These are phyloP conservation scores for Nematolebias whitei DNA, from an alignment of 2,113 vertebrate genomes.

Conservation along the genomic window DNA sequence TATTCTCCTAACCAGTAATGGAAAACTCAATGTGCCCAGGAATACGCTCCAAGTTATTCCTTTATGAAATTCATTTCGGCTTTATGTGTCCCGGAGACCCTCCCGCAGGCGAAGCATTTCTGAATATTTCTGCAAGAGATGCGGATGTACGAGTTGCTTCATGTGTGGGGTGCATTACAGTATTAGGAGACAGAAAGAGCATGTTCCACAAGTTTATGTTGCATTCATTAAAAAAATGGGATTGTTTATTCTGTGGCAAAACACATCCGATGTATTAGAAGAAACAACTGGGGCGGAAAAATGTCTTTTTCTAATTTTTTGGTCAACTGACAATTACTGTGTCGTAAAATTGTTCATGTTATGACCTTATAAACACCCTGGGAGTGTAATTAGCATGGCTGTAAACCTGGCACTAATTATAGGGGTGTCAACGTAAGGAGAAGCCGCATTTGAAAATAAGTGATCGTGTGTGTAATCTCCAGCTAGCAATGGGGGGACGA, in stretches of 20 bases:
- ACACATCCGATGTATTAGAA: conserved; percentile 3
- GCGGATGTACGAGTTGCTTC: conserved; percentile 15
- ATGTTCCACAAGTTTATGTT: conserved; percentile 10
- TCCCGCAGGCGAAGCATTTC: conserved; percentile 23
- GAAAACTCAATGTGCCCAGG: conserved; percentile 37
- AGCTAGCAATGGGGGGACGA: no score
- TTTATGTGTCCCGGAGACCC: conserved; percentile 32
- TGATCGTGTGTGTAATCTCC: conserved; percentile 30
- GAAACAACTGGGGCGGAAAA: conserved; percentile 32
- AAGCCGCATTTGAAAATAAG: conserved; percentile 9
- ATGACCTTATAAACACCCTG: conserved; percentile 51
- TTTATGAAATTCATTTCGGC: conserved; percentile 37
- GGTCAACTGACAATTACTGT: conserved; percentile 54
- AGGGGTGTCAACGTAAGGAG: conserved; percentile 33
- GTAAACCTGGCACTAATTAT: conserved; percentile 59
- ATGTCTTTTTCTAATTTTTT: conserved; percentile 38
- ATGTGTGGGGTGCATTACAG: background rate
- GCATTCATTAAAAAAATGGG: conserved; percentile 30
- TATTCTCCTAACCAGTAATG: conserved; percentile 34
- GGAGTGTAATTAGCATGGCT: conserved; percentile 53
- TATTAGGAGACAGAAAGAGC: conserved; percentile 1
- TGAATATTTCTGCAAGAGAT: conserved; percentile 35
- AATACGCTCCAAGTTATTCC: conserved; percentile 23
- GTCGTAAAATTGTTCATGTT: conserved; percentile 52
- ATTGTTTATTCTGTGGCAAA: conserved; percentile 10